These are phyloP conservation scores for Tadarida brasiliensis DNA, from an alignment of 2,797 vertebrate genomes.

Conservation along the genomic window DNA sequence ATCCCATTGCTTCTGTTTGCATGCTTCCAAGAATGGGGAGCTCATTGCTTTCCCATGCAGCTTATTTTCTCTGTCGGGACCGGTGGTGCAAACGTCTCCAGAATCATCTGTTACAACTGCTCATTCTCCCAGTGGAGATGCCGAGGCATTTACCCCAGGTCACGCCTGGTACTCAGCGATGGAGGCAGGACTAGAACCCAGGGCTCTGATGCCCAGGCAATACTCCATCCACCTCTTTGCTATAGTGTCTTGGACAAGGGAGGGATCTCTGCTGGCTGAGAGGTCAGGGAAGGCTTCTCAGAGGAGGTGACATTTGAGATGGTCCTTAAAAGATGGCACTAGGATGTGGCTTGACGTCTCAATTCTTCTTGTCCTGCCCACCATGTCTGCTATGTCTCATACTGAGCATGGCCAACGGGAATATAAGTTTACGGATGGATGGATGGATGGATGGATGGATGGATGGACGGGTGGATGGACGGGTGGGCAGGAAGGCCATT, in stretches of 20 bases:
- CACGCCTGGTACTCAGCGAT: background rate
- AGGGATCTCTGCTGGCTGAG: background rate
- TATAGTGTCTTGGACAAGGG: background rate
- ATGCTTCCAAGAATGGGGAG: background rate
- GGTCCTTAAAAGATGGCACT: background rate
- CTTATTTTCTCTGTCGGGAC: background rate
- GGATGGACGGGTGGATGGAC: background rate
- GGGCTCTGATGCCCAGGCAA: background rate
- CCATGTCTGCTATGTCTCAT: accelerated
- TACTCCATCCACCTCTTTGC: background rate
- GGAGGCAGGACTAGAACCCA: background rate
- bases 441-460: background rate
- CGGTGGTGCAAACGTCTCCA: background rate
- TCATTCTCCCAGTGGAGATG: background rate
- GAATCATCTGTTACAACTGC: background rate
- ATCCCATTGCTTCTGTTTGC: background rate
- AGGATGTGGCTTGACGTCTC: background rate
- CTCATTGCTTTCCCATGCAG: background rate
- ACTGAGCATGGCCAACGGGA: background rate
- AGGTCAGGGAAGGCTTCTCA: background rate
- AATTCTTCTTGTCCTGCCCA: background rate
- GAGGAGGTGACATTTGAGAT: background rate
- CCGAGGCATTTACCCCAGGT: background rate
- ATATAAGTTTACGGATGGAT: background rate
- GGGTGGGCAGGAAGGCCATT: background rate